Conservation (phyloP, 2,888 invertebrate genomes). For the Sphaerophoria rueppellii region DNA sequence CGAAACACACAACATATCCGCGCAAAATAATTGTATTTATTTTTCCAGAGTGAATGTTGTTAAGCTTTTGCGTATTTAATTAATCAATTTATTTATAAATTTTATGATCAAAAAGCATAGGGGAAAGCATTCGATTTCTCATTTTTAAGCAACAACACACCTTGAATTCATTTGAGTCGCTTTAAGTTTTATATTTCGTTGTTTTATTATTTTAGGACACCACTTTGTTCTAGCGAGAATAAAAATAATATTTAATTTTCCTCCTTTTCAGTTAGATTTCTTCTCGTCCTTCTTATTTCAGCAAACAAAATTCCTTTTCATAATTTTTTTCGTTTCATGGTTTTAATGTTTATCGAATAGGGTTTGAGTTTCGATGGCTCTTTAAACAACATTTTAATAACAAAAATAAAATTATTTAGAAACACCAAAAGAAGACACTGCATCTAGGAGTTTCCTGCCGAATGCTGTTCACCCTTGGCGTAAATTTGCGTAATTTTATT, state of each 20-base stretch:
- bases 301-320: slow-evolving; percentile 21
- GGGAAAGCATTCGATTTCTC: slow-evolving; percentile 47
- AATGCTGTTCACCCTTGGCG: slow-evolving; percentile 65
- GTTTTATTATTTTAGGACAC: background rate
- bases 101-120: slow-evolving; percentile 56
- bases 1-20: slow-evolving; percentile 60
- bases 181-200: slow-evolving; percentile 44
- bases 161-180: slow-evolving; percentile 63
- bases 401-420: slow-evolving; percentile 13
- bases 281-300: slow-evolving; percentile 30
- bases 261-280: slow-evolving; percentile 68
- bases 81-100: slow-evolving; percentile 42
- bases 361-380: slow-evolving; percentile 50
- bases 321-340: slow-evolving; percentile 56
- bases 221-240: slow-evolving; percentile 5
- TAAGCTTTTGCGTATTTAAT: slow-evolving; percentile 59
- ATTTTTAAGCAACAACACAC: slow-evolving; percentile 8
- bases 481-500: slow-evolving; percentile 67
- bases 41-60: slow-evolving; percentile 70
- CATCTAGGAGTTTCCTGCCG: slow-evolving; percentile 23
- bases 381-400: slow-evolving; percentile 21
- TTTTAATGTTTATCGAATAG: slow-evolving; percentile 42
- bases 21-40: slow-evolving; percentile 56
- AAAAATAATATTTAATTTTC: slow-evolving; percentile 48
- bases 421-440: slow-evolving; percentile 27